Percentiles rank a stretch among this genome's conserved stretches.
phyloP scores from a whole-genome alignment of 1,140 invertebrate genomes.

The Dolichoris vasculosae region DNA sequence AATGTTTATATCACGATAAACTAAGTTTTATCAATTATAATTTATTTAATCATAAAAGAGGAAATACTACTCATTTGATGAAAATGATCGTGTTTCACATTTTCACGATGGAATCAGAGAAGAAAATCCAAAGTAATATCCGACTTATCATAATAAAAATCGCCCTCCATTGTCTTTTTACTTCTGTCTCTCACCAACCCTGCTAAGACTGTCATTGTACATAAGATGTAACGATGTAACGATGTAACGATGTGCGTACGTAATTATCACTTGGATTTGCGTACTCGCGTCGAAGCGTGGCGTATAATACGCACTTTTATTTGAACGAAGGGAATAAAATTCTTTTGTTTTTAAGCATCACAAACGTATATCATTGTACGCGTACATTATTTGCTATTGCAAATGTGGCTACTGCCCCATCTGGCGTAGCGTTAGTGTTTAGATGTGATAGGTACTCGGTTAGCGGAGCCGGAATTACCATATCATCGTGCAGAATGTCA shows the following conservation, averaged over 20 bases:
- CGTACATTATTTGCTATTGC: conserved; percentile 2
- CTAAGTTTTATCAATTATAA: conserved; percentile 14
- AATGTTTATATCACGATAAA: neutral
- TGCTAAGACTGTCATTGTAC: conserved; percentile 49
- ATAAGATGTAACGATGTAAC: conserved; percentile 29
- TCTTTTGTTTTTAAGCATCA: conserved; percentile 29
- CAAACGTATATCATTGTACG: neutral
- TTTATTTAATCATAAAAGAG: conserved; percentile 10
- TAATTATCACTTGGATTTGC: conserved; percentile 32
- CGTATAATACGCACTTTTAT: neutral
- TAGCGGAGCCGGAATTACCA: too few species aligned
- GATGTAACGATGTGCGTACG: conserved; percentile 8
- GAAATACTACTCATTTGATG: conserved; percentile 26
- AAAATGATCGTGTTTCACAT: conserved; percentile 13
- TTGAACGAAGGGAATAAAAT: neutral
- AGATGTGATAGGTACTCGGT: too few species aligned
- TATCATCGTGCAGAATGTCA: too few species aligned
- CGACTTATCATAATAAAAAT: conserved; percentile 2
- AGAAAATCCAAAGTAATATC: conserved; percentile 18
- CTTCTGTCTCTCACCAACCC: conserved; percentile 36
- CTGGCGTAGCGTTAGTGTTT: too few species aligned
- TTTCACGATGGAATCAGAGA: neutral
- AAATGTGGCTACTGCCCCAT: too few species aligned
- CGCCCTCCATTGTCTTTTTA: conserved; percentile 30
- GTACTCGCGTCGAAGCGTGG: neutral